Evolutionary conservation across 2,113 vertebrate species (phyloP), one percentile per base, ranked within the genome.

Genomic region (Myxocyprinus asiaticus): DNA sequence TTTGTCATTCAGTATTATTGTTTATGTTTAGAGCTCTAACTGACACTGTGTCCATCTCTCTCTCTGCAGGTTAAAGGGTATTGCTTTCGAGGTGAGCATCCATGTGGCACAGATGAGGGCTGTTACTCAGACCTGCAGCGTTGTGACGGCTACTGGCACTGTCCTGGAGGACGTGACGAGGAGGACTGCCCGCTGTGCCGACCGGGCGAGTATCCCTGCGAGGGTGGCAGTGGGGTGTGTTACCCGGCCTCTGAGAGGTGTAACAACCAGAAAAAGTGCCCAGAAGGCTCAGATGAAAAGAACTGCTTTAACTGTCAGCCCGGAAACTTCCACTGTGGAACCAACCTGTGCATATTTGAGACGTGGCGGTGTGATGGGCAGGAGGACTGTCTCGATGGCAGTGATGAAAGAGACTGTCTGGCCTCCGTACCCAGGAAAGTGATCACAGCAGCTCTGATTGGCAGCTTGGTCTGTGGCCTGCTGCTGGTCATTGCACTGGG

Each of bases 81-180:
- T 79, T 99, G 98, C 84, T 96, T 98, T 2, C 97, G 96, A 0
- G 96, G 96, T 80, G 96, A 99, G 53, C 94, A 92, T 50, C 96
- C 98, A 0, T 98, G 98, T 0, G 98, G 98, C 1, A 91, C 91
- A 0, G 95, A 96, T 4, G 95, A 97, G 83, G 95, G 95, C 74
- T 99, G 98, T 85, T 99, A 93, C 86, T 94, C 96, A 0, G 95
- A 95, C 22, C 92, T 90, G 0, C 96, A 98, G 82, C 96, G 91
- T 61, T 99, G 98, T 3, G 97, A 99, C 0, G 97, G 97, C 50
- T 98, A 95, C 94, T 99, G 98, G 98, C 95, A 99, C 80, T 99
- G 97, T 12, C 95, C 97, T 0, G 95, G 96, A 0, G 98, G 98
- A 50, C 95, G 95, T 0, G 98, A 99, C 0, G 97, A 99, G 83